Base-by-base conservation (phyloP, 1,140 invertebrate genomes). In the Pissodes strobi region DNA sequence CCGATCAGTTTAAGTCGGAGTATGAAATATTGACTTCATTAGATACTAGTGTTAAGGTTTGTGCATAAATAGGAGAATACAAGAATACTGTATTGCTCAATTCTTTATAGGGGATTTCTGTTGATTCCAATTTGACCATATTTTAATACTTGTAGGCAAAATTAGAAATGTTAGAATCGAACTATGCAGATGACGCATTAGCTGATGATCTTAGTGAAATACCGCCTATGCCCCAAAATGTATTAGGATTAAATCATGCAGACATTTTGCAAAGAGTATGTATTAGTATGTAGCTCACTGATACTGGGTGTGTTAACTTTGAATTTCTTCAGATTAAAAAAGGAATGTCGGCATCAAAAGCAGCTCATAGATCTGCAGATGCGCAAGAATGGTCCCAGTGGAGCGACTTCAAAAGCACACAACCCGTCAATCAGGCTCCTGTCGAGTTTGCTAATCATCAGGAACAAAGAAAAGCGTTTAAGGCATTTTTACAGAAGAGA, bases 191-290 rank as follows among this genome's bases (percentile, higher is more conserved):
- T 2, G 49, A 52, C 1, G 10, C 25, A 3, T 2, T 2, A 2
- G 23, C 18, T n/a, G 43, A 68, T 46, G 30, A 73, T 30, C 30
- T 76, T 12, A 56, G 75, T 21, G 78, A 81, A 51, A 74, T 80
- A 8, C 72, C 75, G 6, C 70, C 84, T 53, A 91, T 92, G 88
- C 84, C 83, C 15, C 82, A 90, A 46, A 83, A 87, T 79, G 83
- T 90, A 12, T 82, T 89, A 41, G 88, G 88, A 46, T 76, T 92
- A 34, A 81, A 91, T 76, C 87, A 88, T 72, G 70, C 71, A 0
- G 73, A 77, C 46, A 88, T 91, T 15, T 85, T 90, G 83, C 61
- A 70, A 39, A 70, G 66, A 21, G 73, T 77, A 63, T 10, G 51
- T 58, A 15, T 59, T 38, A n/a, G n/a, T n/a, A 39, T 39, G 37